A percentile compares a stretch with the other conserved stretches of the same genome.
Conservation (phyloP, 2,113 vertebrate genomes). For the Telmatochromis brichardi region DNA sequence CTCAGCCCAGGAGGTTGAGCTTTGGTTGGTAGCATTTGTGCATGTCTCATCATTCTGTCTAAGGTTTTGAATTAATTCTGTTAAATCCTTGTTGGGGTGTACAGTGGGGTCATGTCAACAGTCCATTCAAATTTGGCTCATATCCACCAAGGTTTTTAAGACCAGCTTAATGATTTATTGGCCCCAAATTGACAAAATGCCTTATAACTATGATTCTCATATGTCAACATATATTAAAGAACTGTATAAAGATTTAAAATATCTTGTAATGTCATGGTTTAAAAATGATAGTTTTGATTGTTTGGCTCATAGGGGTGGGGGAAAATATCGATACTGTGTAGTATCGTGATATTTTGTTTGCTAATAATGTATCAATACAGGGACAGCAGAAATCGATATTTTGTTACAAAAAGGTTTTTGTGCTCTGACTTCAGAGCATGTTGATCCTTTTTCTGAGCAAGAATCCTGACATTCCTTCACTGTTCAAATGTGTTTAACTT, state of each 20-base stretch:
- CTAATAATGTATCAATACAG: too few relatives aligned
- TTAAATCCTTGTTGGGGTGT: not conserved
- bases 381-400: too few relatives aligned
- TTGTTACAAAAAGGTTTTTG: too few relatives aligned
- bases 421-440: too few relatives aligned
- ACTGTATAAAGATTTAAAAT: not conserved
- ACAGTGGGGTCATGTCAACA: not conserved
- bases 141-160: not conserved
- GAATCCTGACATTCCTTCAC: too few relatives aligned
- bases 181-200: not conserved
- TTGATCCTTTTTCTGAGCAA: too few relatives aligned
- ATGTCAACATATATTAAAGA: not conserved
- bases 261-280: not conserved
- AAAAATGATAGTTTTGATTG: not conserved
- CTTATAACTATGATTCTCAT: not conserved
- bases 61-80: not conserved
- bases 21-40: not conserved
- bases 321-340: too few relatives aligned
- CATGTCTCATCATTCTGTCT: not conserved
- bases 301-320: not conserved
- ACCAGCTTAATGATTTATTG: not conserved
- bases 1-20: not conserved
- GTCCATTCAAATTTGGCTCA: not conserved
- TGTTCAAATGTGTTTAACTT: too few relatives aligned
- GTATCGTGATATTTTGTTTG: too few relatives aligned